Percentiles rank a stretch among this genome's conserved stretches.
Evolutionary conservation across 2,797 vertebrate genomes (phyloP).

Genomic region (Sorex maritimensis): DNA sequence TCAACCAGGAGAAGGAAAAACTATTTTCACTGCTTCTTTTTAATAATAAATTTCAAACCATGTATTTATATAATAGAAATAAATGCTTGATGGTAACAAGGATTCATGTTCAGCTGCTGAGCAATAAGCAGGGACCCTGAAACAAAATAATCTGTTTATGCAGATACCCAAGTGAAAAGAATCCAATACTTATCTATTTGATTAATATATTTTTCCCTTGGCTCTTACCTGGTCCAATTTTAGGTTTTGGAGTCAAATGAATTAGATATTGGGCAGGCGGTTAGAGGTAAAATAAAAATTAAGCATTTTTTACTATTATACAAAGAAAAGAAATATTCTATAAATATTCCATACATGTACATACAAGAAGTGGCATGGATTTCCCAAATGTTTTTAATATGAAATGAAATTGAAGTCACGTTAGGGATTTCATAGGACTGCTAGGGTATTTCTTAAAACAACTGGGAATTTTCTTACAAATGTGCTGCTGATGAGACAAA

Average conservation of each 20-base stretch:
- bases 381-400: slow-evolving; percentile 63
- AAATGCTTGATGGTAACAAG: not conserved
- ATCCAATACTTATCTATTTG: not conserved
- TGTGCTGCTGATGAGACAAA: not conserved
- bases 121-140: slow-evolving; percentile 53
- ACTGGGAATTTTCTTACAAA: slow-evolving; percentile 18
- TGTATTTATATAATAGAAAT: slow-evolving; percentile 68
- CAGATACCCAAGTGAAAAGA: slow-evolving; percentile 43
- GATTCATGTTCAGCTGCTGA: slow-evolving; percentile 44
- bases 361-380: not conserved
- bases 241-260: slow-evolving; percentile 59
- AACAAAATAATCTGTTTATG: slow-evolving; percentile 50
- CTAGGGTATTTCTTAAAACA: slow-evolving; percentile 32
- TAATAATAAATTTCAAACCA: slow-evolving; percentile 62
- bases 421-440: slow-evolving; percentile 8
- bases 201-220: not conserved
- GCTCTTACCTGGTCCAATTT: slow-evolving; percentile 54
- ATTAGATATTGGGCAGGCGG: slow-evolving; percentile 10
- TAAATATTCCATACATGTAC: not conserved
- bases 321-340: slow-evolving; percentile 60
- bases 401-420: slow-evolving; percentile 51
- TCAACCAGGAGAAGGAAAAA: slow-evolving; percentile 48
- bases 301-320: slow-evolving; percentile 63
- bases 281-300: slow-evolving; percentile 69
- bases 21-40: slow-evolving; percentile 56